Conservation (phyloP, 35 echinoderm and acorn worm genomes). For the Eucidaris tribuloides region DNA sequence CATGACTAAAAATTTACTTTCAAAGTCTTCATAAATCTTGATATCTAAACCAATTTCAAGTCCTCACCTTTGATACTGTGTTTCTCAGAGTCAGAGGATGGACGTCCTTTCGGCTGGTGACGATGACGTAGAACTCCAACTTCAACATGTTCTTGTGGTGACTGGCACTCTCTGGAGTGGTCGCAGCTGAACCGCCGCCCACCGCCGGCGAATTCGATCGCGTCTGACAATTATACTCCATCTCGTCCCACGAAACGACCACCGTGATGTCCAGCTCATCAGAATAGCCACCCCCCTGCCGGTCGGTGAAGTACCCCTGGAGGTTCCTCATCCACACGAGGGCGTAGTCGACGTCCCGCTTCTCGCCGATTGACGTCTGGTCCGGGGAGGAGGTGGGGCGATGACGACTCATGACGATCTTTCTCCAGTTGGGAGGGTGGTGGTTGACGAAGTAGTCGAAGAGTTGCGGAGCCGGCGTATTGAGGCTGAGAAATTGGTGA, state of each 20-base stretch:
- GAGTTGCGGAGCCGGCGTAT: constrained; percentile 73
- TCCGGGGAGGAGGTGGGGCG: background rate
- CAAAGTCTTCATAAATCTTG: too few species aligned
- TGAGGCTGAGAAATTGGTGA: constrained; percentile 66
- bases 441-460: constrained; percentile 78
- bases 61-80: too few species aligned
- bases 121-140: constrained; percentile 88
- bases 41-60: too few species aligned
- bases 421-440: constrained; percentile 37
- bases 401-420: constrained; percentile 42
- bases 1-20: too few species aligned
- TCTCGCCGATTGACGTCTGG: background rate
- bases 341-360: constrained; percentile 36
- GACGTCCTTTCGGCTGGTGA: constrained; percentile 69
- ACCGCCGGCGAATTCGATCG: constrained; percentile 48
- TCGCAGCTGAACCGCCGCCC: too few species aligned
- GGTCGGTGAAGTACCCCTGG: constrained; percentile 11
- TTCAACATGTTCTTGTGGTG: constrained; percentile 75
- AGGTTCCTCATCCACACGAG: constrained; percentile 27
- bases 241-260: constrained; percentile 53
- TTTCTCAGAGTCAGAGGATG: constrained; percentile 64
- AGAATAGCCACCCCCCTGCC: background rate
- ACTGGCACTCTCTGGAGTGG: background rate
- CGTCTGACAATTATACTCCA: constrained; percentile 43
- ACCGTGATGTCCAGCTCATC: constrained; percentile 47